Percentiles rank a stretch among this genome's conserved stretches.
These are phyloP conservation scores for Lithobates pipiens DNA, from an alignment of 2,797 vertebrate genomes.

Conservation along the genomic window DNA sequence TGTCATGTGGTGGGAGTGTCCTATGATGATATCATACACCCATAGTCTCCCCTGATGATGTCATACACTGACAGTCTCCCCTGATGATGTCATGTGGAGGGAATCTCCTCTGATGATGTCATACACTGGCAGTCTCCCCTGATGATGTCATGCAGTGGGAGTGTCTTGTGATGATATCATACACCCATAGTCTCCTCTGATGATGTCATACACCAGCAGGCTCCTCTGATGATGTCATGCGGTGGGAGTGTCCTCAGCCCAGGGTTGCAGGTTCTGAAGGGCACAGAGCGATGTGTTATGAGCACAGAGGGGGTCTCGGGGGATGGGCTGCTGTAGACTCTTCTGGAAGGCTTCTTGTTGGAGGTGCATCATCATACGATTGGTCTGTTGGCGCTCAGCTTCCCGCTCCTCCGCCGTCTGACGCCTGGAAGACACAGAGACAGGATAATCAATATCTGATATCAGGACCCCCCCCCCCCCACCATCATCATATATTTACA, in stretches of 20 bases:
- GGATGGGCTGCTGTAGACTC: conserved; percentile 89
- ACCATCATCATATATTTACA: no score
- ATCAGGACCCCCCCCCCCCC: no score
- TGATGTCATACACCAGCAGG: neutral
- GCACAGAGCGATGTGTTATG: conserved; percentile 98
- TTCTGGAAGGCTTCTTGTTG: conserved; percentile 97
- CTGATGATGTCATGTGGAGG: neutral
- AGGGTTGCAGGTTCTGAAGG: conserved; percentile 97
- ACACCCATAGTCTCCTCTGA: neutral
- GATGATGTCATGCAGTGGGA: neutral
- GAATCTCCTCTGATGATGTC: neutral
- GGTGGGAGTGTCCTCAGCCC: conserved; percentile 84
- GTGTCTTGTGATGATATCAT: neutral
- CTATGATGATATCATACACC: no score
- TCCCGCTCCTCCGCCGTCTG: conserved; percentile 97
- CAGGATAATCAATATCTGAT: no score
- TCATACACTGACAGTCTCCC: no score
- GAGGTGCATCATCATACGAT: conserved; percentile 95
- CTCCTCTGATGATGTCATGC: neutral
- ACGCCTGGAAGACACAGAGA: conserved; percentile 77
- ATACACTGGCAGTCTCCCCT: neutral
- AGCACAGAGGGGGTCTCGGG: conserved; percentile 94
- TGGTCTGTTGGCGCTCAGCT: conserved; percentile 94
- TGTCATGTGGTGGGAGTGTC: no score
- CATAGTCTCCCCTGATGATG: no score